phyloP scores from a whole-genome alignment of 2,113 vertebrate species.

The Limnothrissa miodon region DNA sequence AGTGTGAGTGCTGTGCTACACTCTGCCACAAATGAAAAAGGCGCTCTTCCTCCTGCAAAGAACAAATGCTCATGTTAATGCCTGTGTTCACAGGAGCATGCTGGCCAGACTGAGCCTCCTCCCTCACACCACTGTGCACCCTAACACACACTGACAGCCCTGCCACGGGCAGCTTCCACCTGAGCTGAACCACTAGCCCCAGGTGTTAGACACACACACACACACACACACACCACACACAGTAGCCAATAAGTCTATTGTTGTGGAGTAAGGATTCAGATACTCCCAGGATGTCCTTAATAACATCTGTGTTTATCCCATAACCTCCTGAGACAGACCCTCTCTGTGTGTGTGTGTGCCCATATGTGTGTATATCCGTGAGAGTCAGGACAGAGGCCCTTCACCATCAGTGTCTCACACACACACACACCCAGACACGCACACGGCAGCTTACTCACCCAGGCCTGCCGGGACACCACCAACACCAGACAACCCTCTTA shows the following conservation, averaged over 20 bases:
- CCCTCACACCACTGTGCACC: neutral
- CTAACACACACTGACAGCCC: neutral
- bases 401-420: neutral
- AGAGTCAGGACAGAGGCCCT: neutral
- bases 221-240: slow-evolving; percentile 1
- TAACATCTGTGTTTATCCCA: too few relatives aligned
- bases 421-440: too few relatives aligned
- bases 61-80: slow-evolving; percentile 34
- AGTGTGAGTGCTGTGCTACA: slow-evolving; percentile 49
- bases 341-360: too few relatives aligned
- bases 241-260: too few relatives aligned
- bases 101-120: neutral
- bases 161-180: neutral
- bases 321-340: too few relatives aligned
- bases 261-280: too few relatives aligned
- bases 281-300: too few relatives aligned
- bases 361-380: neutral
- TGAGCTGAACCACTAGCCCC: neutral
- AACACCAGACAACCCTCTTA: neutral
- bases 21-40: slow-evolving; percentile 72
- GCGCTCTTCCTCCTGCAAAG: slow-evolving; percentile 69
- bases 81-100: neutral
- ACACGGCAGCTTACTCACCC: neutral
- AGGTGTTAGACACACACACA: neutral
- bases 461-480: neutral